phyloP scores from a whole-genome alignment of 23 tunicate species.

The Styela clava region DNA sequence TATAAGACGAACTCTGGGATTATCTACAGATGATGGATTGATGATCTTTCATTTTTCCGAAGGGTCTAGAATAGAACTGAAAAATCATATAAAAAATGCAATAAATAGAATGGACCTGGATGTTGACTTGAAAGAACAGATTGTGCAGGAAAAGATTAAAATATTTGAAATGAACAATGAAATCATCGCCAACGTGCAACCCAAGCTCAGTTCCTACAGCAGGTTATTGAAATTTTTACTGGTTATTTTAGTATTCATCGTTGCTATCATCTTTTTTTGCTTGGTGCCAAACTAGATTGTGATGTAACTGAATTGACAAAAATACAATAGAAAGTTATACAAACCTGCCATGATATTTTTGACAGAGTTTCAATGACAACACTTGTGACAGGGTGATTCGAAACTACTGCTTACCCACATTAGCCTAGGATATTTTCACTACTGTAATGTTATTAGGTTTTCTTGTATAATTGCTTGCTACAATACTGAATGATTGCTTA shows the following conservation, averaged over 20 bases:
- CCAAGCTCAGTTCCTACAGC: slow-evolving; percentile 31
- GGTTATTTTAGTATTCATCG: background rate
- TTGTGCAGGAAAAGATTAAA: slow-evolving; percentile 58
- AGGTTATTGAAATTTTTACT: slow-evolving; percentile 25
- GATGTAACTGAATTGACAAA: too few relatives aligned
- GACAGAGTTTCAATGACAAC: too few relatives aligned
- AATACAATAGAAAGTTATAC: too few relatives aligned
- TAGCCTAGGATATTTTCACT: too few relatives aligned
- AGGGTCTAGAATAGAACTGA: slow-evolving; percentile 32
- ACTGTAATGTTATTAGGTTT: too few relatives aligned
- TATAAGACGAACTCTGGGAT: slow-evolving; percentile 41
- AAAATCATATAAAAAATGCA: slow-evolving; percentile 48
- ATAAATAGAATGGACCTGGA: slow-evolving; percentile 41
- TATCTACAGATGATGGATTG: slow-evolving; percentile 41
- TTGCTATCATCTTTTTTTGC: too few relatives aligned
- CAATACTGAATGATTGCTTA: too few relatives aligned
- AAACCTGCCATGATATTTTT: too few relatives aligned
- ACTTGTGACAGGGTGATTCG: too few relatives aligned
- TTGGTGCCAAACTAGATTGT: too few relatives aligned
- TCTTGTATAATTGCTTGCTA: too few relatives aligned
- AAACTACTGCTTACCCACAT: too few relatives aligned
- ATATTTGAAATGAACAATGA: slow-evolving; percentile 56
- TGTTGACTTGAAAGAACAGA: slow-evolving; percentile 39
- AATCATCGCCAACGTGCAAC: slow-evolving; percentile 41
- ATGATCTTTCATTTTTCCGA: slow-evolving; percentile 27